Conservation (phyloP, 2,113 vertebrate genomes). For the Oxygymnocypris stewartii region DNA sequence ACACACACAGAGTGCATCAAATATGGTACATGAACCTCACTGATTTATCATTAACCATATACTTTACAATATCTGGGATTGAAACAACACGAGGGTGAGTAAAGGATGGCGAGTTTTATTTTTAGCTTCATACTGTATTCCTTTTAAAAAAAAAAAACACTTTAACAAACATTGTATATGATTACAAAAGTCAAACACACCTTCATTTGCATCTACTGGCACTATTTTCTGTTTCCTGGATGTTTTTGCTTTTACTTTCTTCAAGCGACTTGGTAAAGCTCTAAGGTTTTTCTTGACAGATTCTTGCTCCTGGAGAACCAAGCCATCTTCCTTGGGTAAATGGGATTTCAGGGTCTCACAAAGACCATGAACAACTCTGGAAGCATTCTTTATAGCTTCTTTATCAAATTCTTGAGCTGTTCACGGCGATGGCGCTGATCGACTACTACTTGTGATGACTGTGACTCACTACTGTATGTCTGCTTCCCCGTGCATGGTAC, state of each 20-base stretch:
- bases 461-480: too few relatives aligned
- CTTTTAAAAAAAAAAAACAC: not conserved
- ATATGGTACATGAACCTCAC: not conserved
- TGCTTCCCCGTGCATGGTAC: too few relatives aligned
- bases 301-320: constrained; percentile 19
- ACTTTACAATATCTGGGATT: not conserved
- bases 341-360: too few relatives aligned
- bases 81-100: not conserved
- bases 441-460: too few relatives aligned
- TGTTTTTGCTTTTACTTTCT: not conserved
- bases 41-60: not conserved
- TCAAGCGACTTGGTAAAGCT: not conserved
- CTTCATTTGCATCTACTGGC: not conserved
- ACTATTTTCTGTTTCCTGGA: not conserved
- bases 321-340: not conserved
- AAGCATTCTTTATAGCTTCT: too few relatives aligned
- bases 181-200: not conserved
- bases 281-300: not conserved
- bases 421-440: too few relatives aligned
- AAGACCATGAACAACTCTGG: too few relatives aligned
- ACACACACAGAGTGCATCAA: not conserved
- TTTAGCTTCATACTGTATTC: not conserved
- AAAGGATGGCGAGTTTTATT: not conserved
- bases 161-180: too few relatives aligned
- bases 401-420: too few relatives aligned